Conservation (phyloP, 2,888 invertebrate species). For the Cenopis cana region DNA sequence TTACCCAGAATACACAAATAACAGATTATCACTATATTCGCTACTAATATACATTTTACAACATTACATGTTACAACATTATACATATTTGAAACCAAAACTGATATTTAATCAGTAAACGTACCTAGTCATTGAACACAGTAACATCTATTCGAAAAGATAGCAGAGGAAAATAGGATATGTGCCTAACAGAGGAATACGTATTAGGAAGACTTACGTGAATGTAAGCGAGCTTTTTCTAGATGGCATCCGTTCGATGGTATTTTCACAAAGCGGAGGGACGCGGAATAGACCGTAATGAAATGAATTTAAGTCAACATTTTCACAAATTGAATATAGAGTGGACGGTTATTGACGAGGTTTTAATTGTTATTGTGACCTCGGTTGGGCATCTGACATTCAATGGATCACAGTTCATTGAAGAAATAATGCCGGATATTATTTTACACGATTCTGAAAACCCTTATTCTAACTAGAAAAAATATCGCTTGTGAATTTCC, state of each 20-base stretch:
- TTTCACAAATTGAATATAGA: slow-evolving; percentile 56
- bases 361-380: slow-evolving; percentile 24
- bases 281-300: slow-evolving; percentile 46
- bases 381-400: slow-evolving; percentile 4
- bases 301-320: slow-evolving; percentile 57
- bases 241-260: slow-evolving; percentile 12
- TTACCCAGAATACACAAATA: neutral
- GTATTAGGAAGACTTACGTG: slow-evolving; percentile 10
- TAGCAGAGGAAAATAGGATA: slow-evolving; percentile 10
- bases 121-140: neutral
- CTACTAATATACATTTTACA: neutral
- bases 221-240: slow-evolving; percentile 26
- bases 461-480: slow-evolving; percentile 4
- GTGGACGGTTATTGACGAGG: slow-evolving; percentile 19
- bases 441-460: neutral
- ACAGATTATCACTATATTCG: neutral
- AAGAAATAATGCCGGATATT: neutral
- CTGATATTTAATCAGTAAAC: neutral
- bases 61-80: no score
- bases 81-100: neutral
- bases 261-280: slow-evolving; percentile 24
- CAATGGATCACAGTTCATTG: slow-evolving; percentile 4
- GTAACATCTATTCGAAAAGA: slow-evolving; percentile 5
- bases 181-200: neutral
- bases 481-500: slow-evolving; percentile 1